Conservation (phyloP, 2,113 vertebrate species). For the Macrotus californicus region DNA sequence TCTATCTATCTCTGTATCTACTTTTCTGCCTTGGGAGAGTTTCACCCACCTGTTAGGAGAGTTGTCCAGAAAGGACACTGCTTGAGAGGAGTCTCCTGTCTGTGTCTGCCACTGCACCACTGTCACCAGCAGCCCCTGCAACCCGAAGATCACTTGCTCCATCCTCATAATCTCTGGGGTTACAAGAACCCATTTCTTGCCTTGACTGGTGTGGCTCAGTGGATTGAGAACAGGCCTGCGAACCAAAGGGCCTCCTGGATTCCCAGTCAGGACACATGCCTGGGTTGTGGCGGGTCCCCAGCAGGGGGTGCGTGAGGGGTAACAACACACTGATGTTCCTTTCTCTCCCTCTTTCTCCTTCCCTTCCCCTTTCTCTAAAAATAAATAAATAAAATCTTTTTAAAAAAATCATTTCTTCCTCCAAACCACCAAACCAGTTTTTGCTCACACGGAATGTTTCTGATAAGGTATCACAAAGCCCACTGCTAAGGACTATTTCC, state of each 20-base stretch:
- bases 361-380: no score
- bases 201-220: no score
- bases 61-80: background rate
- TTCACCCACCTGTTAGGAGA: background rate
- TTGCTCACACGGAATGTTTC: background rate
- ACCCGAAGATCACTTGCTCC: rapidly evolving
- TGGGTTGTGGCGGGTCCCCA: no score
- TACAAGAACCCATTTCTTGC: background rate
- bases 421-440: background rate
- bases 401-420: no score
- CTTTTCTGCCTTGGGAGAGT: background rate
- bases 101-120: background rate
- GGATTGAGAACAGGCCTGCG: no score
- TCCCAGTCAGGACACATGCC: no score
- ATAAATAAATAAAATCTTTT: no score
- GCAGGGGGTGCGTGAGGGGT: no score
- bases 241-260: no score
- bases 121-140: no score
- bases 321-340: no score
- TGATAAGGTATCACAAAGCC: background rate
- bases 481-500: background rate
- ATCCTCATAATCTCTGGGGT: background rate
- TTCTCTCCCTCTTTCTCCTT: no score
- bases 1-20: background rate
- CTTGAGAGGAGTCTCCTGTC: background rate